Percentiles rank a stretch among this genome's conserved stretches.
These are phyloP conservation scores for Macrochelys suwanniensis DNA, from an alignment of 2,797 vertebrate genomes.

Conservation along the genomic window DNA sequence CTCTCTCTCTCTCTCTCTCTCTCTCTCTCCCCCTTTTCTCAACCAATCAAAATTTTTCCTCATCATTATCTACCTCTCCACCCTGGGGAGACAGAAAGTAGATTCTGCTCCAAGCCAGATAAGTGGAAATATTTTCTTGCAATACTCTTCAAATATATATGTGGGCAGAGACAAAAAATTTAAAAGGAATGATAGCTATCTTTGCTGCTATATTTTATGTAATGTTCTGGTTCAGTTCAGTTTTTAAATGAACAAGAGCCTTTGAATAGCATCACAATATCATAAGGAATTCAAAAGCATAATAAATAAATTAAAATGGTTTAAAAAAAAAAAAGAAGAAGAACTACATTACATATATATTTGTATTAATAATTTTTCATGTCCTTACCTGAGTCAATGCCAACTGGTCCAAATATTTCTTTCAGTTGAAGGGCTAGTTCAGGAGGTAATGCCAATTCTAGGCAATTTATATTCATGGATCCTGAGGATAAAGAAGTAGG, in stretches of 20 bases:
- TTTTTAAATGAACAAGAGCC: neutral
- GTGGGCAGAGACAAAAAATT: neutral
- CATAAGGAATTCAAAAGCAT: neutral
- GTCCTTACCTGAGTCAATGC: constrained; percentile 93
- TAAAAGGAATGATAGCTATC: neutral
- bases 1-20: neutral
- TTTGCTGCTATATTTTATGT: neutral
- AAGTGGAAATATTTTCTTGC: neutral
- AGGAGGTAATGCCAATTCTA: constrained; percentile 93
- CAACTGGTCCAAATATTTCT: constrained; percentile 98
- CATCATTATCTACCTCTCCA: neutral
- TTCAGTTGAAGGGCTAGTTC: constrained; percentile 94
- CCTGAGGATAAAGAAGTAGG: constrained; percentile 31
- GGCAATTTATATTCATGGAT: constrained; percentile 88
- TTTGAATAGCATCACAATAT: neutral
- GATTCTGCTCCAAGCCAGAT: constrained; percentile 7
- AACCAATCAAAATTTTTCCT: neutral
- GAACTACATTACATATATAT: neutral
- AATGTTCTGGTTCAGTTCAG: neutral
- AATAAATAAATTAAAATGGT: neutral
- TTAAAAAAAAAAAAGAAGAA: neutral
- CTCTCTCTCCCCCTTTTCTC: neutral
- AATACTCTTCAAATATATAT: neutral
- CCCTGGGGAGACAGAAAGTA: neutral
- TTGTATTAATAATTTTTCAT: neutral